These are phyloP conservation scores for Irena cyanogastra DNA, from an alignment of 2,113 vertebrate species.

Conservation along the genomic window DNA sequence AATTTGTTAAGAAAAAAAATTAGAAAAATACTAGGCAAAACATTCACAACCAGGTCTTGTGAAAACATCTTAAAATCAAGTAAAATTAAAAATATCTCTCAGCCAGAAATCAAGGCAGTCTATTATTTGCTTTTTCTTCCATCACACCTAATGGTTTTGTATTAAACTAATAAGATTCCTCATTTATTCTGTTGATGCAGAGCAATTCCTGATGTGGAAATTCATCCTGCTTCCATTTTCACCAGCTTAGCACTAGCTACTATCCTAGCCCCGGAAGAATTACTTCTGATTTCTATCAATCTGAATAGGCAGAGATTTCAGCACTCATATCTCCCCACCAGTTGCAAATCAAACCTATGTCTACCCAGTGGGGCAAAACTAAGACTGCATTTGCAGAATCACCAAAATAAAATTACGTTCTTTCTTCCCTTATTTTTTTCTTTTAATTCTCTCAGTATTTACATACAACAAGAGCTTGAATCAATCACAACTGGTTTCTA, in stretches of 20 bases:
- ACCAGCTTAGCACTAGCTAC: not conserved
- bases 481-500: not conserved
- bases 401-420: constrained; percentile 52
- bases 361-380: not conserved
- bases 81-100: not conserved
- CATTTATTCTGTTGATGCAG: not conserved
- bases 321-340: not conserved
- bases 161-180: not conserved
- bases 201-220: not conserved
- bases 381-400: not conserved
- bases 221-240: not conserved
- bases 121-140: not conserved
- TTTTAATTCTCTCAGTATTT: constrained; percentile 66
- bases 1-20: not conserved
- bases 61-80: not conserved
- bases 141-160: not conserved
- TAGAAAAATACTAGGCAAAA: not conserved
- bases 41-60: not conserved
- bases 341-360: not conserved
- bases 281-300: not conserved
- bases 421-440: constrained; percentile 55
- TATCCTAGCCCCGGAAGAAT: not conserved
- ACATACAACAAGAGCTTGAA: constrained; percentile 52
- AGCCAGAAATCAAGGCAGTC: not conserved
- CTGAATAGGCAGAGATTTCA: not conserved